A percentile compares a stretch with the other conserved stretches of the same genome.
Conservation (phyloP, 2,797 vertebrate species). For the Ciconia nigra region DNA sequence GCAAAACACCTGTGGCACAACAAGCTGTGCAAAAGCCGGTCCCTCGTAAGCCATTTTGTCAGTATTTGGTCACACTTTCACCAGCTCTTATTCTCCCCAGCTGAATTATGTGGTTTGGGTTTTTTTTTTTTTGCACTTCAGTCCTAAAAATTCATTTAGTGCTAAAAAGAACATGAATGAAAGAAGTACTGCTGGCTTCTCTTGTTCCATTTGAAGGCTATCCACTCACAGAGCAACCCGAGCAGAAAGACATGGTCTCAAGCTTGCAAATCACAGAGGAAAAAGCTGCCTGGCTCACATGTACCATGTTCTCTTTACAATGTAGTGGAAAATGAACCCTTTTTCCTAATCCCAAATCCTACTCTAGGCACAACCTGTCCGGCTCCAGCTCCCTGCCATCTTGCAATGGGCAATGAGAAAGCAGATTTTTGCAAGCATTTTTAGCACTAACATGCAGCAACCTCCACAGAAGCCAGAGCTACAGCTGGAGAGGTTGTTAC, state of each 20-base stretch:
- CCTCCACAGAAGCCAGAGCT: neutral
- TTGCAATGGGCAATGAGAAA: accelerated
- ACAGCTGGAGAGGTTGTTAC: neutral
- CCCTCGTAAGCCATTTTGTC: neutral
- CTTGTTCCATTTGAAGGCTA: neutral
- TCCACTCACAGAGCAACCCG: neutral
- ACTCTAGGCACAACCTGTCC: neutral
- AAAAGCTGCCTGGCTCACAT: neutral
- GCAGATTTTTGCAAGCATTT: neutral
- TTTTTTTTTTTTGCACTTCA: neutral
- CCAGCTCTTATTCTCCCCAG: neutral
- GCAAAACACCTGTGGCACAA: neutral
- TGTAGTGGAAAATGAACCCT: neutral
- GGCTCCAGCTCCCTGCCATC: neutral
- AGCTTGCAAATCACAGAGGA: neutral
- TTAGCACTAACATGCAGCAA: accelerated
- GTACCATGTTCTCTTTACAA: accelerated
- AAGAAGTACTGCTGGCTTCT: neutral
- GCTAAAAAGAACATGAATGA: accelerated
- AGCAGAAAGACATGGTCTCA: neutral
- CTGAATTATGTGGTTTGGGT: neutral
- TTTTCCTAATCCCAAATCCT: neutral
- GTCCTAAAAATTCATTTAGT: neutral
- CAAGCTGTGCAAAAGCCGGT: neutral
- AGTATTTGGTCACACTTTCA: accelerated